Conservation (phyloP, 2,113 vertebrate genomes). For the Sclerurus mexicanus region DNA sequence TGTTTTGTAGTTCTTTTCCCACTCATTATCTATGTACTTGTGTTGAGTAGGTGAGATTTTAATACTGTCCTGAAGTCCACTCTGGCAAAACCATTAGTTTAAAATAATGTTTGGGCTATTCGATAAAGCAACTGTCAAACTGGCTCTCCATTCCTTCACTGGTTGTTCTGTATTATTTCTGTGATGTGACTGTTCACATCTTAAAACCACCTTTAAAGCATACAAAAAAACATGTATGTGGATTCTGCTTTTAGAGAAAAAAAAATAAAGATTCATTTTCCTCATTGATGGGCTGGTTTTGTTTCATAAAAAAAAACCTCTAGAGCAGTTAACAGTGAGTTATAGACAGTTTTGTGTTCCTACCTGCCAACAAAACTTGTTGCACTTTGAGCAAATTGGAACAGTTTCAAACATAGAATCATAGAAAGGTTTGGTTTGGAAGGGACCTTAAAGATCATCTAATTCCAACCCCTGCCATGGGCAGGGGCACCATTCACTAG, state of each 20-base stretch:
- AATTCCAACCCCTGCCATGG: neutral
- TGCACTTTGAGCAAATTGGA: neutral
- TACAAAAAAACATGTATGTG: neutral
- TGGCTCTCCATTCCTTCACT: neutral
- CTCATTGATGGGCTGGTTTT: conserved; percentile 30
- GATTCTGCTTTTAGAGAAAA: conserved; percentile 57
- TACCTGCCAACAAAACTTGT: neutral
- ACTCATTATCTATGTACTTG: neutral
- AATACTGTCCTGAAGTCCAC: neutral
- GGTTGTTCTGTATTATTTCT: conserved; percentile 42
- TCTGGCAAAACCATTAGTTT: conserved; percentile 1
- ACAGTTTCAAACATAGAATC: neutral
- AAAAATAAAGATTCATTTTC: conserved; percentile 52
- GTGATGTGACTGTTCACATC: conserved; percentile 48
- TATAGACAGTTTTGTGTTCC: neutral
- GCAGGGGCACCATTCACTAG: neutral
- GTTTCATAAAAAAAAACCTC: conserved; percentile 15
- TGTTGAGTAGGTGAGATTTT: conserved; percentile 7
- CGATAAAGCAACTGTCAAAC: conserved; percentile 19
- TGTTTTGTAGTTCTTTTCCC: neutral
- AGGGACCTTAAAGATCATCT: neutral
- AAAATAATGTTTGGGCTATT: neutral
- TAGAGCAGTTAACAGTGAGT: neutral
- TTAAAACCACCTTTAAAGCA: conserved; percentile 22
- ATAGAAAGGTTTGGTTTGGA: neutral